These are phyloP conservation scores for Intellagama lesueurii DNA, from an alignment of 2,797 vertebrate genomes.

Conservation along the genomic window DNA sequence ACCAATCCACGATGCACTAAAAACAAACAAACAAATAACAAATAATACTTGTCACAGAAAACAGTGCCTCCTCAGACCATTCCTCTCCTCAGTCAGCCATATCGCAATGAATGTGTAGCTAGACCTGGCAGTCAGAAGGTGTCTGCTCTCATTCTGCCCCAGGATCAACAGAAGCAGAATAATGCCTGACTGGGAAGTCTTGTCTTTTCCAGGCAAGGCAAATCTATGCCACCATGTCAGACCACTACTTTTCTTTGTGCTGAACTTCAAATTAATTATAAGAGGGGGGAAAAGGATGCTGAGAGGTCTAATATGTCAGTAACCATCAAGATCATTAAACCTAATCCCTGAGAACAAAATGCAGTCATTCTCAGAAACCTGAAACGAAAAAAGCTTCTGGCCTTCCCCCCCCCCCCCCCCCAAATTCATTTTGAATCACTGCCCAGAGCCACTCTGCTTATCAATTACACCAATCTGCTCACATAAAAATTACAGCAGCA, in stretches of 20 bases:
- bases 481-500: conserved; percentile 25
- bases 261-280: conserved; percentile 73
- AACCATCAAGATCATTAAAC: conserved; percentile 67
- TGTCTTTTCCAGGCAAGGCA: conserved; percentile 47
- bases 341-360: conserved; percentile 59
- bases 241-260: conserved; percentile 53
- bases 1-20: conserved; percentile 12
- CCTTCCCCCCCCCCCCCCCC: conserved; percentile 25
- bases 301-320: conserved; percentile 65
- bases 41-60: background rate
- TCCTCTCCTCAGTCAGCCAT: background rate
- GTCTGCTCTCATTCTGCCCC: background rate
- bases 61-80: no score
- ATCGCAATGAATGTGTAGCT: conserved; percentile 13
- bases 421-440: conserved; percentile 44
- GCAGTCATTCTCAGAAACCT: conserved; percentile 58
- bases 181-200: conserved; percentile 44
- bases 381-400: conserved; percentile 48
- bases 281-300: conserved; percentile 57
- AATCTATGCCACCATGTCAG: conserved; percentile 55
- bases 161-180: conserved; percentile 64
- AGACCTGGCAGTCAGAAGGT: background rate
- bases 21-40: conserved; percentile 45
- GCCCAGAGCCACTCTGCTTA: conserved; percentile 30
- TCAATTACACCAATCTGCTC: conserved; percentile 41